Base-by-base conservation (phyloP, 2,888 invertebrate genomes). In the Lagria hirta region DNA sequence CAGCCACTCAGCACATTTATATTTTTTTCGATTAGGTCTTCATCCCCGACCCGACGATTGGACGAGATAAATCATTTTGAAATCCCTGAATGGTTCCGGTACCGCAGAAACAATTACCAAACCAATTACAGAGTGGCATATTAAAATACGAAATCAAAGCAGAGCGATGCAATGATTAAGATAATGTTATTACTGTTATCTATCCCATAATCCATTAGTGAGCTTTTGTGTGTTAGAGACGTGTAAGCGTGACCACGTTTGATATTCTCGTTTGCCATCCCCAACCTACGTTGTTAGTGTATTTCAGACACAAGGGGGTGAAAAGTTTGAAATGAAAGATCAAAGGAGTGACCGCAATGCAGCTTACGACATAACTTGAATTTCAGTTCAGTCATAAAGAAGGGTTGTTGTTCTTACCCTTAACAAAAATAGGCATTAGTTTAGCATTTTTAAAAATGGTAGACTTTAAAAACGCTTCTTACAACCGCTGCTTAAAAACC, bases 91-190 rank as follows among this genome's bases (percentile, higher is more conserved):
- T 53, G 58, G 57, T 57, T 57, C 57, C 53, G 52, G n/a, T 53
- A 51, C 54, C 55, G 49, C 64, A 64, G 64, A 66, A 66, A 66
- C 65, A 68, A 66, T 68, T 66, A 66, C 62, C 52, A 44, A 60
- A 57, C 61, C 64, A 65, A 67, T 67, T 65, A 65, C 60, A 49
- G 15, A 14, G 50, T 55, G 49, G 64, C 61, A 64, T 64, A 66
- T 68, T 66, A 67, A 65, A 67, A 66, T 62, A 63, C 63, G 65
- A 64, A 68, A 67, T 66, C 67, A 67, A 66, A 68, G 64, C 64
- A 16, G 53, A 49, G 55, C 54, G 58, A 59, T 54, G 60, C 58
- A 55, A 55, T 63, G 64, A 66, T 66, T 65, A 65, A 66, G 67
- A 64, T 67, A 67, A 68, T 66, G 57, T 55, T 52, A 63, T 68